Conservation (phyloP, 1,140 invertebrate species). For the Monochamus saltuarius region DNA sequence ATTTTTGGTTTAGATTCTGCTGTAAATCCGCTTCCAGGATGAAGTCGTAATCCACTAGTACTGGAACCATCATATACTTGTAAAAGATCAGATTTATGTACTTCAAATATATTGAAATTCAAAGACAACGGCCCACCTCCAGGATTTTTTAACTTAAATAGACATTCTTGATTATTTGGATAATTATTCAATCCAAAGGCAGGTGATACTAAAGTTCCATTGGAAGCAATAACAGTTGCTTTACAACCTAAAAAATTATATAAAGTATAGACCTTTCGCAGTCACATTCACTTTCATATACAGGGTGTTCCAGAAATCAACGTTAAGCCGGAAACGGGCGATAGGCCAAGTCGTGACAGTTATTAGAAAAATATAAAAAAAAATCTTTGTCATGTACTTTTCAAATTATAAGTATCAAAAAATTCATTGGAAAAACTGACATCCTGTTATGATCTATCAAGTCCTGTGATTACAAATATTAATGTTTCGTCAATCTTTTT, state of each 20-base stretch:
- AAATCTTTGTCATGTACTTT: no score
- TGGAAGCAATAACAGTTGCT: constrained; percentile 75
- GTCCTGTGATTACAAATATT: no score
- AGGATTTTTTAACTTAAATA: constrained; percentile 84
- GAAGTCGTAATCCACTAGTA: constrained; percentile 79
- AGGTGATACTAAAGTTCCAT: constrained; percentile 85
- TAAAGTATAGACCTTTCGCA: constrained; percentile 5
- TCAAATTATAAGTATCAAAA: no score
- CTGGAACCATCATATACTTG: constrained; percentile 86
- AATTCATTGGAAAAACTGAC: no score
- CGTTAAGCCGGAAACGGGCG: no score
- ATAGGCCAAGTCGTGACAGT: no score
- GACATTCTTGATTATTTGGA: constrained; percentile 89
- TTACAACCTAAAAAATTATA: constrained; percentile 62
- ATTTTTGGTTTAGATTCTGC: constrained; percentile 78
- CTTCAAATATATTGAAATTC: constrained; percentile 82
- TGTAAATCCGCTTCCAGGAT: constrained; percentile 86
- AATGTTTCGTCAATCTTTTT: no score
- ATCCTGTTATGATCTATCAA: no score
- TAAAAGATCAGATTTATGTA: constrained; percentile 84
- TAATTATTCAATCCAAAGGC: constrained; percentile 82
- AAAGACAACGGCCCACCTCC: constrained; percentile 80
- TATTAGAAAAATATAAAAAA: no score
- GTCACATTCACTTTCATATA: neutral
- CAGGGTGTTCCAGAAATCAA: no score